A percentile compares a stretch with the other conserved stretches of the same genome.
Conservation (phyloP, 2,113 vertebrate genomes). For the Brachirus orientalis region DNA sequence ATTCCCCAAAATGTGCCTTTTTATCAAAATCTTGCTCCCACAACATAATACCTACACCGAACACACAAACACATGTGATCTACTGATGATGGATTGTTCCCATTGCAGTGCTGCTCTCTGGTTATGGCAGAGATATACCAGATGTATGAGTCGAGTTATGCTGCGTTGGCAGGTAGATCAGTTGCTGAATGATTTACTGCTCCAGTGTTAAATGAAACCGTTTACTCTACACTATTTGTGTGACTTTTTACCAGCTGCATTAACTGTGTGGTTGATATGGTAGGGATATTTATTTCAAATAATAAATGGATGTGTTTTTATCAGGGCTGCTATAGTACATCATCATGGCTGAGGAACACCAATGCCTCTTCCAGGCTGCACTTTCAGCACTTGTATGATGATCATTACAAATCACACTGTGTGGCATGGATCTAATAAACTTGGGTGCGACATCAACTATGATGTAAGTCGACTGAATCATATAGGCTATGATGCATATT, state of each 20-base stretch:
- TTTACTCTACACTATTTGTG: background rate
- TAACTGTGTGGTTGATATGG: background rate
- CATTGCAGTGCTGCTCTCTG: background rate
- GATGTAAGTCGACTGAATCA: too few species aligned
- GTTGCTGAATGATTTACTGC: slow-evolving; percentile 27
- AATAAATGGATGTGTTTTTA: slow-evolving; percentile 9
- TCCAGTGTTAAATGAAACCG: background rate
- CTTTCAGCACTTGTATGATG: background rate
- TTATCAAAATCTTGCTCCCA: background rate
- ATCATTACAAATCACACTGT: too few species aligned
- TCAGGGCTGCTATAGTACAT: slow-evolving; percentile 10
- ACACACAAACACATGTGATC: background rate
- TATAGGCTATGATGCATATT: too few species aligned
- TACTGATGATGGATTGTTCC: slow-evolving; percentile 15
- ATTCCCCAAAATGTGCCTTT: background rate
- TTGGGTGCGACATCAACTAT: too few species aligned
- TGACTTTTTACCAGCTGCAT: slow-evolving; percentile 4
- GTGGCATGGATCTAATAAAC: too few species aligned
- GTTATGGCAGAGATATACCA: slow-evolving; percentile 10
- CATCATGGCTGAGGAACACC: background rate
- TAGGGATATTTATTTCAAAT: slow-evolving; percentile 8
- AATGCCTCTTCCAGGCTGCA: slow-evolving; percentile 12
- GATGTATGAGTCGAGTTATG: slow-evolving; percentile 6
- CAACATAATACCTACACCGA: background rate
- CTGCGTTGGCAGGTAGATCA: slow-evolving; percentile 11